These are phyloP conservation scores for Bedellia somnulentella DNA, from an alignment of 2,888 invertebrate species.

Conservation along the genomic window DNA sequence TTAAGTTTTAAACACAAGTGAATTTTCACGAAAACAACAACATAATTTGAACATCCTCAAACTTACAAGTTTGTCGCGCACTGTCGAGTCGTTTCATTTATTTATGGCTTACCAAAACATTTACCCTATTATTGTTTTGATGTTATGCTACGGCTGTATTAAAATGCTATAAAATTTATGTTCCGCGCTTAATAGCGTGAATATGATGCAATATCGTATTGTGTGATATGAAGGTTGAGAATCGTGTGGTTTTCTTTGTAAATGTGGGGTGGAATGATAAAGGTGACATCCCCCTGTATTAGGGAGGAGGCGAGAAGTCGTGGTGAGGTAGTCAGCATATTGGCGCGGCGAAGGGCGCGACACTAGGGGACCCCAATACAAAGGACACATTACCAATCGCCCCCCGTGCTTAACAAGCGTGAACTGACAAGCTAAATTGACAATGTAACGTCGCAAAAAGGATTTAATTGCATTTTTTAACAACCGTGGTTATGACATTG, in stretches of 20 bases:
- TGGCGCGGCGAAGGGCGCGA: slow-evolving; percentile 19
- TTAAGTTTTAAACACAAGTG: too few relatives aligned
- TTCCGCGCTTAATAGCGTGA: slow-evolving; percentile 33
- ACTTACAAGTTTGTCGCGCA: slow-evolving; percentile 36
- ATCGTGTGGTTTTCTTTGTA: slow-evolving; percentile 13
- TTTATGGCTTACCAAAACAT: slow-evolving; percentile 61
- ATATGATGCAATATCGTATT: slow-evolving; percentile 10
- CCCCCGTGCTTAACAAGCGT: too few relatives aligned
- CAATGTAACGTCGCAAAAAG: too few relatives aligned
- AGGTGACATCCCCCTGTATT: slow-evolving; percentile 50
- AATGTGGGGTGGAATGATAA: slow-evolving; percentile 44
- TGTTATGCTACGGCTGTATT: slow-evolving; percentile 59
- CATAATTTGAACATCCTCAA: slow-evolving; percentile 12
- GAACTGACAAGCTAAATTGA: too few relatives aligned
- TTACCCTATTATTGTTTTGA: slow-evolving; percentile 57
- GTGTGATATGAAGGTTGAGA: slow-evolving; percentile 11
- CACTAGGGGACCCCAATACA: slow-evolving; percentile 22
- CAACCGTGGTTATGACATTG: too few relatives aligned
- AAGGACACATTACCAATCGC: too few relatives aligned
- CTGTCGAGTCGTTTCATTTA: slow-evolving; percentile 40
- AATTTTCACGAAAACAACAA: not conserved
- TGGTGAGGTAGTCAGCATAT: slow-evolving; percentile 50
- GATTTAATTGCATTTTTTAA: too few relatives aligned
- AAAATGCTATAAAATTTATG: slow-evolving; percentile 57
- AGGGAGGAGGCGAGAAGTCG: slow-evolving; percentile 42